Conservation (phyloP, 2,113 vertebrate genomes). For the Hirundichthys speculiger region DNA sequence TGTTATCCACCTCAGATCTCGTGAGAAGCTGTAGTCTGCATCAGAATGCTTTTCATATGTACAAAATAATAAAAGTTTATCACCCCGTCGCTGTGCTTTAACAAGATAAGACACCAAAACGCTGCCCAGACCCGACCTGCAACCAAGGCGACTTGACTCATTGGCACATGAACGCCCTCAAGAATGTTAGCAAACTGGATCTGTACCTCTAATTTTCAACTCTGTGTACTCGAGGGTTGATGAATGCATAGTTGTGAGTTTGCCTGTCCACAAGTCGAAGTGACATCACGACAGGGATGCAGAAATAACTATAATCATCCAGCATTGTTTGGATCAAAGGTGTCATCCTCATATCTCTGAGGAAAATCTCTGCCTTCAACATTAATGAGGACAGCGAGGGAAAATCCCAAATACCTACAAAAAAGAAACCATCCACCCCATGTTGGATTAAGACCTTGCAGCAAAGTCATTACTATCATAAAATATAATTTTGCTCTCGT, state of each 20-base stretch:
- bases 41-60: conserved; percentile 22
- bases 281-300: conserved; percentile 35
- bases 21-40: conserved; percentile 35
- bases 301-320: conserved; percentile 68
- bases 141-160: conserved; percentile 12
- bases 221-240: conserved; percentile 21
- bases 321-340: conserved; percentile 63
- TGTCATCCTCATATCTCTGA: conserved; percentile 51
- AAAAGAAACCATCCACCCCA: conserved; percentile 19
- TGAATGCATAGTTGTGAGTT: conserved; percentile 9
- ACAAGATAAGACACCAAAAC: conserved; percentile 6
- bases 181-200: conserved; percentile 45
- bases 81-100: neutral
- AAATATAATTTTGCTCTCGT: conserved; percentile 19
- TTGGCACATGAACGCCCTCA: conserved; percentile 37
- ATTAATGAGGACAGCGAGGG: conserved; percentile 41
- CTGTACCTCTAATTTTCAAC: conserved; percentile 60
- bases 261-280: conserved; percentile 2
- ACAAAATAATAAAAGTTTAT: conserved; percentile 20
- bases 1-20: conserved; percentile 15
- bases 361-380: conserved; percentile 38
- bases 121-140: conserved; percentile 34
- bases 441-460: neutral
- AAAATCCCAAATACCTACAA: conserved; percentile 53
- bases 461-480: neutral